Evolutionary conservation across 1,140 invertebrate genomes (phyloP).

Genomic region (Cataglyphis hispanica): DNA sequence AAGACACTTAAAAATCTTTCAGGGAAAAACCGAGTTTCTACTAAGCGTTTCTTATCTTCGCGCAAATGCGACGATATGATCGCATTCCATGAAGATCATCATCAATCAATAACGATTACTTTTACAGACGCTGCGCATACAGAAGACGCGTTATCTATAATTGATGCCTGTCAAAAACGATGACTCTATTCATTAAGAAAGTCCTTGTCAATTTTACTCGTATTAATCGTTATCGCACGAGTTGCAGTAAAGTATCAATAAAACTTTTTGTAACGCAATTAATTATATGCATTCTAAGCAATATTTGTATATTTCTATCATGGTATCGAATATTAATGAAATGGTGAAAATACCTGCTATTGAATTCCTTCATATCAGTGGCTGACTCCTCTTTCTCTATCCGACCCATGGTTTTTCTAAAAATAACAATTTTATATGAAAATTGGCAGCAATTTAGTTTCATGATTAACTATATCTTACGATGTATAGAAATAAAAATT

Average conservation of each 20-base stretch:
- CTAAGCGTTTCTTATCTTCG: not conserved
- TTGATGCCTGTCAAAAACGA: not conserved
- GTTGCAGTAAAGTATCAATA: not conserved
- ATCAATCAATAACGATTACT: constrained; percentile 43
- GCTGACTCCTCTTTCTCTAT: constrained; percentile 68
- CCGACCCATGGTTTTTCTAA: constrained; percentile 77
- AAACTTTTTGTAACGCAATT: not conserved
- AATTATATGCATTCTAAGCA: constrained; percentile 4
- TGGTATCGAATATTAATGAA: not conserved
- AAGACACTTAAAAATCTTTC: not conserved
- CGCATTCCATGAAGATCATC: constrained; percentile 42
- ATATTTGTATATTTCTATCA: constrained; percentile 21
- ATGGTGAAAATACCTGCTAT: constrained; percentile 77
- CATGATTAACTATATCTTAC: not conserved
- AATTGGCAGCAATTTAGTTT: not conserved
- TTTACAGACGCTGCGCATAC: constrained; percentile 28
- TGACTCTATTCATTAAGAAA: constrained; percentile 6
- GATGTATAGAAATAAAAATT: not conserved
- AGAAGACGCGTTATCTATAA: constrained; percentile 26
- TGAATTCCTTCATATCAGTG: constrained; percentile 81
- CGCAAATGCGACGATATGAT: constrained; percentile 24
- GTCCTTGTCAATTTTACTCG: not conserved
- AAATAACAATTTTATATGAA: not conserved
- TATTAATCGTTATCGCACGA: not conserved
- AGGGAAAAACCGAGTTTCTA: constrained; percentile 12